A percentile compares a stretch with the other conserved stretches of the same genome.
Evolutionary conservation across 2,797 vertebrate genomes (phyloP).

Genomic region (Triplophysa bombifrons): DNA sequence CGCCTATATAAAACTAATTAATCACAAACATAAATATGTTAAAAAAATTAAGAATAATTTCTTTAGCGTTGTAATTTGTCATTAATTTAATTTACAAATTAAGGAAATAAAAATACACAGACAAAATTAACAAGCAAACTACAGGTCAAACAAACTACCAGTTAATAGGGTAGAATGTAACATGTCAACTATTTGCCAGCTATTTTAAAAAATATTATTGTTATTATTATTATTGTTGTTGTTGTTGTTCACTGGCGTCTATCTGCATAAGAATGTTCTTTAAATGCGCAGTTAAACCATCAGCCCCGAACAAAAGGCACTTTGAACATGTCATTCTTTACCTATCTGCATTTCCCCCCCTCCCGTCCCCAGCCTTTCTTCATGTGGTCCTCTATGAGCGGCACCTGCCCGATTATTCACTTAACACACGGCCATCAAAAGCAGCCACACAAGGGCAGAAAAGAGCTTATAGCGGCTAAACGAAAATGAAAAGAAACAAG

Average conservation of each 20-base stretch:
- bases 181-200: neutral
- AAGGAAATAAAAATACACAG: neutral
- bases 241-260: neutral
- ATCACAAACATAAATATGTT: too few relatives aligned
- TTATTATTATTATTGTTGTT: too few relatives aligned
- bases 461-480: conserved; percentile 65
- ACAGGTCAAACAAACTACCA: neutral
- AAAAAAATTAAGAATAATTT: too few relatives aligned
- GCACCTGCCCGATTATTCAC: conserved; percentile 81
- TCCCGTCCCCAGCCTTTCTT: conserved; percentile 48
- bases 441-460: conserved; percentile 64
- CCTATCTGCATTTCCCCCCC: conserved; percentile 55
- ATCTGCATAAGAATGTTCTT: conserved; percentile 40
- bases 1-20: neutral
- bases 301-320: conserved; percentile 62
- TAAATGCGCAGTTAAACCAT: conserved; percentile 65
- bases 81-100: neutral
- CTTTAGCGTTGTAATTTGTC: too few relatives aligned
- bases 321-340: conserved; percentile 70
- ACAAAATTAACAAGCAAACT: neutral
- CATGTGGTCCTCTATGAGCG: conserved; percentile 58
- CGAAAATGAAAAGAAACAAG: conserved; percentile 68
- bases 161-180: neutral
- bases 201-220: neutral
- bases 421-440: conserved; percentile 70